Base-by-base conservation (phyloP, 2,113 vertebrate genomes). In the Morone chrysops region DNA sequence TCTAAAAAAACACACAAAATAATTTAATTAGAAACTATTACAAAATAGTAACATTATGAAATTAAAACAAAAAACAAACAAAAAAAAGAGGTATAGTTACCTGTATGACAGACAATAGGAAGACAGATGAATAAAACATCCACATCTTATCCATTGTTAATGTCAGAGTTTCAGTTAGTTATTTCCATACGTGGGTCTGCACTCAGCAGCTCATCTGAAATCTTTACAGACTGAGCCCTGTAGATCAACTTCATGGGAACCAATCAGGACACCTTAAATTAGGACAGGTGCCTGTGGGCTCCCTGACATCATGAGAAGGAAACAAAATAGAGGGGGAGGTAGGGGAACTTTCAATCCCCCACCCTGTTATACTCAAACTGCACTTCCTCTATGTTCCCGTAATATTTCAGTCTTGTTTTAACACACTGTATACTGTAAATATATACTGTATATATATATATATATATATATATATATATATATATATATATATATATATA, bases 221-320 rank as follows among this genome's bases (percentile, higher is more conserved):
- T 81, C 54, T 83, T 83, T 50, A 69, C 69, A 78, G 90, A 56
- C 57, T 72, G 43, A 72, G 31, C 1, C 2, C 75, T 78, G 89
- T 79, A 94, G 70, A 92, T 92, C 81, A 91, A 38, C 83, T 60
- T 38, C 25, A 68, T 83, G 83, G 25, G 89, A 91, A 81, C 95
- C 95, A 95, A 95, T 95, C 93, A 94, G 90, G 70, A 79, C 4
- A 53, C 78, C 76, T 18, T 59, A 90, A 94, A 93, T 25, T 83
- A 93, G 92, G 92, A 85, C 93, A 92, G 83, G 83, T 88, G 85
- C 94, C 94, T 84, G n/a, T 86, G 82, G 95, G 91, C 85, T 76
- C 47, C 13, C 60, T 86, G 87, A 90, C 81, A 92, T 89, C 74
- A 90, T 90, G 85, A 93, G 84, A 89, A 86, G 78, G 83, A 92